Conservation (phyloP, 2,113 vertebrate genomes). For the Sceloporus undulatus region DNA sequence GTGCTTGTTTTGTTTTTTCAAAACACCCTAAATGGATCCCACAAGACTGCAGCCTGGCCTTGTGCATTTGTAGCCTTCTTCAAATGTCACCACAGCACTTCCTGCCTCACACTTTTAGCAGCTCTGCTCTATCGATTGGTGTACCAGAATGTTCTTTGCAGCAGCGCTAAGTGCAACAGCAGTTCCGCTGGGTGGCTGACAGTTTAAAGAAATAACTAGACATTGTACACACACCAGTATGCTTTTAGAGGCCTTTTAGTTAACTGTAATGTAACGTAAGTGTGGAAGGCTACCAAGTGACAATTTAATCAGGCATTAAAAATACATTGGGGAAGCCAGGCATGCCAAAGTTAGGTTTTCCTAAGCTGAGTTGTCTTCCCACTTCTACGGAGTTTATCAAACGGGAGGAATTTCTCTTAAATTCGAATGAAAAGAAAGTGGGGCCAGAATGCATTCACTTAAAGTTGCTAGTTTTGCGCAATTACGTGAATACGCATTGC, state of each 20-base stretch:
- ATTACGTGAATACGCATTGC: no score
- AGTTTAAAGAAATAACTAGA: constrained; percentile 4
- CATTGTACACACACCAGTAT: not conserved
- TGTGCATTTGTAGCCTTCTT: not conserved
- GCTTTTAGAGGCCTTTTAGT: constrained; percentile 8
- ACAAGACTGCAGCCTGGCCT: not conserved
- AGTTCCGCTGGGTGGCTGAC: not conserved
- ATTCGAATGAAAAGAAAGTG: no score
- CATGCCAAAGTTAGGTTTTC: not conserved
- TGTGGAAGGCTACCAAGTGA: not conserved
- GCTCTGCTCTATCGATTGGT: not conserved
- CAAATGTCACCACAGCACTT: not conserved
- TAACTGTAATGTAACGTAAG: not conserved
- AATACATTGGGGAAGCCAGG: not conserved
- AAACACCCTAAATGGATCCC: not conserved
- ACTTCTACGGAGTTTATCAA: no score
- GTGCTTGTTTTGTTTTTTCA: no score
- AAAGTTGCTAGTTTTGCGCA: no score
- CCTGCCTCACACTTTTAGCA: not conserved
- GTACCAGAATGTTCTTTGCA: not conserved
- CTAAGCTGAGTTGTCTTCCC: not conserved
- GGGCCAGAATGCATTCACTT: no score
- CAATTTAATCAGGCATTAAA: constrained; percentile 13
- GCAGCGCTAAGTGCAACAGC: not conserved
- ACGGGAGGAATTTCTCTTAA: no score